Base-by-base conservation (phyloP, 1,140 invertebrate genomes). In the silkworm (Bombyx mori) region DNA sequence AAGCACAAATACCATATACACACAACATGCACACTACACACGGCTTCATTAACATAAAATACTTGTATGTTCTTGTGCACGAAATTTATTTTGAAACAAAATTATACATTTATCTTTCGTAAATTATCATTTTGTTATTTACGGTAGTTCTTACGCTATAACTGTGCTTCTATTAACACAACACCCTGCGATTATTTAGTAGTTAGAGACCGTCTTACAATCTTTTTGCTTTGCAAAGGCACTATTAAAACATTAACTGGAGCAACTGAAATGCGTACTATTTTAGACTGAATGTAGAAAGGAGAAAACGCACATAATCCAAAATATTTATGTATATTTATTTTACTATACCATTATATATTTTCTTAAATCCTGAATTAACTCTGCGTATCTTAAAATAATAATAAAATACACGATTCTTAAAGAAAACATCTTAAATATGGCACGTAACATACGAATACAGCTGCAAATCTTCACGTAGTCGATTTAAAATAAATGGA, bases 361-460 rank as follows among this genome's bases (percentile, higher is more conserved):
- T 65, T 63, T 64, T 75, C 68, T 75, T 71, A 65, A 72, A 67
- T 65, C 67, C 70, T 78, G 54, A 61, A 77, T 82, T 83, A 83
- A 85, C 82, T 83, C 70, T 71, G 65, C 67, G 67, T 59, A 62
- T 68, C 65, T 56, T 42, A 43, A 18, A 56, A 56, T 56, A 46
- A 12, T 26, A 26, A 6, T 45, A 49, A 56, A n/a, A 3, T 56
- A 77, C 65, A 75, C 70, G 82, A 69, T 61, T 68, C 55, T 59
- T 68, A 78, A 72, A 82, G 84, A 87, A 87, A 87, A 87, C 82
- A 87, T 87, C 84, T 87, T 87, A 84, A 86, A 82, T 79, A 60
- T 65, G 50, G 64, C 57, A 68, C 54, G 22, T 56, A 7, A 49
- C n/a, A 49, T n/a, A 35, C 26, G 26, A 35, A 35, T 51, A 26